Conservation (phyloP, 2,797 vertebrate species). For the Microtus obscurus region DNA sequence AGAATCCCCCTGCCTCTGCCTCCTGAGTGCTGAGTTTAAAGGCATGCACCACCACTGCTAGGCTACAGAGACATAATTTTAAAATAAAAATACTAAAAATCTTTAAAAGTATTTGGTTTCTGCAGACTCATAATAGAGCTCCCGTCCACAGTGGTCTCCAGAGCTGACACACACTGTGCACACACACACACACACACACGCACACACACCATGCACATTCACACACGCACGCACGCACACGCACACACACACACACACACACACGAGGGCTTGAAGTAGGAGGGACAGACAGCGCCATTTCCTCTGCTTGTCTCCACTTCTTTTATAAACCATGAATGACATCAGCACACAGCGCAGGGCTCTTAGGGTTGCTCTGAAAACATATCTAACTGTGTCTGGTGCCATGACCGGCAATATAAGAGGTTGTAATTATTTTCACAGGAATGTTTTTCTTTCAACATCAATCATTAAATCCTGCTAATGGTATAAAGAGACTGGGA, state of each 20-base stretch:
- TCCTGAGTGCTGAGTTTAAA: neutral
- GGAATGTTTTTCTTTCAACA: conserved; percentile 10
- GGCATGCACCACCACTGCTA: neutral
- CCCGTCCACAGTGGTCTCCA: no score
- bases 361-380: neutral
- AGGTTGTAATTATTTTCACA: neutral
- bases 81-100: no score
- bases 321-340: neutral
- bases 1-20: neutral
- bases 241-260: no score
- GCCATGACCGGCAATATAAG: neutral
- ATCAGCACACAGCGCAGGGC: neutral
- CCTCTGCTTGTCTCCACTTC: neutral
- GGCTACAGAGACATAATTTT: no score
- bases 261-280: neutral
- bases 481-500: neutral
- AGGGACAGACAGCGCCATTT: neutral
- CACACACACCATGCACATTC: no score
- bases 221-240: no score
- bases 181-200: no score
- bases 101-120: no score
- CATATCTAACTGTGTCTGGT: neutral
- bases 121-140: no score
- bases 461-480: neutral
- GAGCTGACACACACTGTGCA: no score